Percentiles rank a stretch among this genome's conserved stretches.
Evolutionary conservation across 1,140 invertebrate species (phyloP).

Genomic region (Andrena cerasifolii): DNA sequence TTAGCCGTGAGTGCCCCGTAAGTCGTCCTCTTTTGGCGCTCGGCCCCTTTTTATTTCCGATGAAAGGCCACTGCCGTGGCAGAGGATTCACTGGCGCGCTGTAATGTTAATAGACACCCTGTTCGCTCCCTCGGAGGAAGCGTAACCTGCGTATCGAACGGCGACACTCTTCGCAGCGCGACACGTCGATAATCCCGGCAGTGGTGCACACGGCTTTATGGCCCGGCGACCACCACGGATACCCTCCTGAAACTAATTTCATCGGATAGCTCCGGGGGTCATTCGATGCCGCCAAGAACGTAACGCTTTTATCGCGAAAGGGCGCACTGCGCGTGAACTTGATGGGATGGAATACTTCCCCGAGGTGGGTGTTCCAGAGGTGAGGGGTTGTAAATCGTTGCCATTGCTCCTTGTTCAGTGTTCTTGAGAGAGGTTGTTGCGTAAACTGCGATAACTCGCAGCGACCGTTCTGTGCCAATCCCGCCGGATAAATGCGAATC

Average conservation of each 20-base stretch:
- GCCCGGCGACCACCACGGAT: slow-evolving; percentile 7
- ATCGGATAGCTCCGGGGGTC: slow-evolving; percentile 46
- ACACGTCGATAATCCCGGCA: slow-evolving; percentile 52
- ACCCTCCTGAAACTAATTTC: slow-evolving; percentile 61
- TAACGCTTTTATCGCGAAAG: slow-evolving; percentile 64
- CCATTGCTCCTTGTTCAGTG: slow-evolving; percentile 13
- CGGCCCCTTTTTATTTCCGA: not conserved
- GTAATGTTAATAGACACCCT: slow-evolving; percentile 42
- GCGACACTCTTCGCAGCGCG: slow-evolving; percentile 41
- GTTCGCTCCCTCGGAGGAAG: not conserved
- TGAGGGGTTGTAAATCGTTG: slow-evolving; percentile 27
- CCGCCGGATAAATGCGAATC: too few species aligned
- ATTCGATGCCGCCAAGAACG: slow-evolving; percentile 52
- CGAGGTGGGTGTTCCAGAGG: slow-evolving; percentile 24
- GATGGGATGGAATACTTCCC: slow-evolving; percentile 52
- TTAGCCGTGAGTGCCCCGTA: not conserved
- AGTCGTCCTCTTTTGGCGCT: not conserved
- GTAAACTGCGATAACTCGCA: slow-evolving; percentile 1
- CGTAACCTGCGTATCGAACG: slow-evolving; percentile 60
- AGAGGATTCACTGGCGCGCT: not conserved
- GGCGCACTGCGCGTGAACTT: slow-evolving; percentile 6
- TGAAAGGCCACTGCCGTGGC: too few species aligned
- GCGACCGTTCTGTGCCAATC: not conserved
- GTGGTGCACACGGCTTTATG: slow-evolving; percentile 49
- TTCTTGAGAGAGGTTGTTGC: not conserved